These are phyloP conservation scores for Pseudachorutes palmiensis DNA, from an alignment of 1,140 invertebrate species.

Conservation along the genomic window DNA sequence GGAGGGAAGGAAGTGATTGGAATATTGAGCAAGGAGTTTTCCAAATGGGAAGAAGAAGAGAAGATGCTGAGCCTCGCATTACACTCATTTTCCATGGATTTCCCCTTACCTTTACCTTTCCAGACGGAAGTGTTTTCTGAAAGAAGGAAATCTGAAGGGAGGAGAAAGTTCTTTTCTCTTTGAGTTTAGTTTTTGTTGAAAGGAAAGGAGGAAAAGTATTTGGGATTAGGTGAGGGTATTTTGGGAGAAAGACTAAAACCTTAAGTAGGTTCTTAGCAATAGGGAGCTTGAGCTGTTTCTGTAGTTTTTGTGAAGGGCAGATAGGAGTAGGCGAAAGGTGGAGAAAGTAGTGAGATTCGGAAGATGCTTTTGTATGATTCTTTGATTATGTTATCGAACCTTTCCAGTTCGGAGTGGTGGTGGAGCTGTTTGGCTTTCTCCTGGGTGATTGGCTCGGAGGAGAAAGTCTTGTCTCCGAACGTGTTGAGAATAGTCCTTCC, in stretches of 20 bases:
- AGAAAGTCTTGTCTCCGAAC: constrained; percentile 19
- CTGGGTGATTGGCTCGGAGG: constrained; percentile 16
- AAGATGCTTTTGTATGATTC: constrained; percentile 1
- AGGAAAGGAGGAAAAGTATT: constrained; percentile 2
- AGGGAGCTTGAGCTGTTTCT: neutral
- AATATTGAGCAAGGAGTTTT: constrained; percentile 1
- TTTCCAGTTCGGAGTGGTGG: no score
- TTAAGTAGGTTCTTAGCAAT: neutral
- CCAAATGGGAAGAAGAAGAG: neutral
- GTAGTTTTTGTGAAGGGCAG: neutral
- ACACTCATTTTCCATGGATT: constrained; percentile 1
- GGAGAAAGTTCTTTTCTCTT: neutral
- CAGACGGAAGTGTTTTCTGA: neutral
- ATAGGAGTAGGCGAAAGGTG: neutral
- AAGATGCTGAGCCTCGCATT: neutral
- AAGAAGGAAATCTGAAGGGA: neutral
- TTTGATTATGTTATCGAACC: constrained; percentile 24
- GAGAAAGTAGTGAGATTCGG: neutral
- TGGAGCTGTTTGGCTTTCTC: neutral
- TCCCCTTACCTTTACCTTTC: neutral
- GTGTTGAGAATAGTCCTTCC: constrained; percentile 33
- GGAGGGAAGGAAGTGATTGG: constrained; percentile 9
- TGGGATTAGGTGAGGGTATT: constrained; percentile 14
- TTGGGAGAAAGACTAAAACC: neutral
- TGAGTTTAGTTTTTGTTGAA: constrained; percentile 6